Conservation (phyloP, 2,797 vertebrate genomes). For the Perodicticus potto region DNA sequence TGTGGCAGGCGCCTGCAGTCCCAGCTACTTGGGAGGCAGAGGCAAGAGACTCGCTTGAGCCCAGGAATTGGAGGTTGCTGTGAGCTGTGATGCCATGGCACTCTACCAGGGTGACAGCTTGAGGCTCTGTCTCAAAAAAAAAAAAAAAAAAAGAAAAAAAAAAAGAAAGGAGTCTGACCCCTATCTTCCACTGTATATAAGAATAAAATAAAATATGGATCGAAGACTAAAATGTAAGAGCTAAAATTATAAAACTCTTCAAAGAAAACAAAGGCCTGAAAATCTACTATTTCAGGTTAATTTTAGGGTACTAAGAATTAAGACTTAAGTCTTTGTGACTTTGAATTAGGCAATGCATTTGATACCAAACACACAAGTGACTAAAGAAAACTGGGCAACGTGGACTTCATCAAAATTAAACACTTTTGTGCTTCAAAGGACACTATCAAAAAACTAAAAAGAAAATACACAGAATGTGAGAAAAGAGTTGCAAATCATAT, state of each 20-base stretch:
- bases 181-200: not conserved
- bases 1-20: no score
- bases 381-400: not conserved
- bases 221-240: not conserved
- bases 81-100: no score
- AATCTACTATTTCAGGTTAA: not conserved
- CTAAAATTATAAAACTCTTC: not conserved
- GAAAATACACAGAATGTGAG: not conserved
- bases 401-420: slow-evolving; percentile 22
- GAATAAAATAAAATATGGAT: not conserved
- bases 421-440: not conserved
- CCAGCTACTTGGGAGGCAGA: no score
- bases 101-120: no score
- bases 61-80: no score
- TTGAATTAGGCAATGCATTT: not conserved
- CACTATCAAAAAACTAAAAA: slow-evolving; percentile 6
- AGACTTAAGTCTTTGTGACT: not conserved
- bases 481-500: not conserved
- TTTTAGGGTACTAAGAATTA: no score
- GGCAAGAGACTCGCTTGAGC: no score
- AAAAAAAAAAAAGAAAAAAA: no score
- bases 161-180: not conserved
- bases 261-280: not conserved
- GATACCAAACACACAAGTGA: not conserved
- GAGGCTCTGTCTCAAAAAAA: no score